Base-by-base conservation (phyloP, 2,888 invertebrate species). In the Spialia ferax region DNA sequence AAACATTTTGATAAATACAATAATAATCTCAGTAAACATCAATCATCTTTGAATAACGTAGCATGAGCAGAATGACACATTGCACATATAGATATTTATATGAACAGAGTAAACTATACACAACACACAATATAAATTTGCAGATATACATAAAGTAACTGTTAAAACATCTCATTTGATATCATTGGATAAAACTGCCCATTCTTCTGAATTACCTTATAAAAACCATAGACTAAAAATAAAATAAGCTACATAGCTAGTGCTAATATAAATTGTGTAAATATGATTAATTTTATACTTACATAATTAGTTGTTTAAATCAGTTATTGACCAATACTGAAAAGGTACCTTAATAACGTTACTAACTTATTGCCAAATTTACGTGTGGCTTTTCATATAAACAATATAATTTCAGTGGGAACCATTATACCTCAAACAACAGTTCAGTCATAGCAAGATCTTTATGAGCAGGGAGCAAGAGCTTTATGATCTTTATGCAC, bases 281-380 rank as follows among this genome's bases (percentile, higher is more conserved):
- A 89, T 89, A 91, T 77, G 85, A 84, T 88, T 86, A 85, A 82
- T 70, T 82, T 84, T 86, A 88, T 84, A 82, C 86, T 87, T 88
- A 90, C 75, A 83, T 77, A 42, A 29, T 83, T 85, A 89, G 77
- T 82, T 80, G 76, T 82, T 79, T 81, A 85, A 82, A 89, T 89
- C 86, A 86, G 87, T 88, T 88, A 82, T 77, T 78, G 80, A 89
- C 86, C 87, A 92, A 92, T 92, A 93, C 92, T 93, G 93, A 88
- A 86, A 83, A 86, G 92, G 90, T 81, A 79, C 81, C 82, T 88
- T 87, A 80, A 81, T 89, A 86, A 84, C 81, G 81, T 85, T 78
- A 79, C 85, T 85, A 85, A 83, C 83, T 91, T 91, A 91, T 91
- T 91, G 91, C 92, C 91, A 83, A 81, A 81, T 85, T 87, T 88